phyloP scores from a whole-genome alignment of 2,797 vertebrate species.

The Octomys mimax region DNA sequence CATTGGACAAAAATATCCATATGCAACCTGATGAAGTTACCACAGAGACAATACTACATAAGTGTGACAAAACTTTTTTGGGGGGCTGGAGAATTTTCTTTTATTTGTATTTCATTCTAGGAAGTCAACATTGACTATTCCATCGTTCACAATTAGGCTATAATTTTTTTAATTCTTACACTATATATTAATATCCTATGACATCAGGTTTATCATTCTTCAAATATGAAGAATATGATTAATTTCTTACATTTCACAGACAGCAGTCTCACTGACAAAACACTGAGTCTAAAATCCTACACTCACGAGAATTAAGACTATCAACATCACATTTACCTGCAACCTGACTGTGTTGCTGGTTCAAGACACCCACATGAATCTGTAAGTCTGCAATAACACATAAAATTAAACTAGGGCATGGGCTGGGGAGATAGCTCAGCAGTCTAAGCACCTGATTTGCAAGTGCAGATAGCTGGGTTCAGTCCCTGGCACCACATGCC shows the following conservation, averaged over 20 bases:
- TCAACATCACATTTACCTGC: constrained; percentile 83
- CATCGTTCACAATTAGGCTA: constrained; percentile 81
- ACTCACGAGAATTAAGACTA: constrained; percentile 82
- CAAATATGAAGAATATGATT: constrained; percentile 82
- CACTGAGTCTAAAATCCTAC: constrained; percentile 75
- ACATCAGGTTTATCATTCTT: constrained; percentile 72
- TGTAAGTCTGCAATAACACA: constrained; percentile 82
- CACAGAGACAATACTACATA: neutral
- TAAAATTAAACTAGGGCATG: constrained; percentile 69
- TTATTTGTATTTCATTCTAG: constrained; percentile 83
- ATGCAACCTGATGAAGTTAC: neutral
- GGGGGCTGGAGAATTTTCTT: constrained; percentile 76
- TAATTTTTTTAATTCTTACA: constrained; percentile 77
- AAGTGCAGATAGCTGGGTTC: no score
- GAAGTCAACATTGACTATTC: constrained; percentile 74
- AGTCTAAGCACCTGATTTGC: no score
- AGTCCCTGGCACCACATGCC: no score
- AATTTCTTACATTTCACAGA: constrained; percentile 82
- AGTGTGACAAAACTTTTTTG: neutral
- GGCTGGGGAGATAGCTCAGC: no score
- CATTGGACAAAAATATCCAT: neutral
- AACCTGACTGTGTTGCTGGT: constrained; percentile 81
- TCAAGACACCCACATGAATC: constrained; percentile 83
- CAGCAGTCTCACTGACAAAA: constrained; percentile 70
- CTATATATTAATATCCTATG: constrained; percentile 76